Conservation (phyloP, 1,140 invertebrate species). For the Aphaenogaster floridana region DNA sequence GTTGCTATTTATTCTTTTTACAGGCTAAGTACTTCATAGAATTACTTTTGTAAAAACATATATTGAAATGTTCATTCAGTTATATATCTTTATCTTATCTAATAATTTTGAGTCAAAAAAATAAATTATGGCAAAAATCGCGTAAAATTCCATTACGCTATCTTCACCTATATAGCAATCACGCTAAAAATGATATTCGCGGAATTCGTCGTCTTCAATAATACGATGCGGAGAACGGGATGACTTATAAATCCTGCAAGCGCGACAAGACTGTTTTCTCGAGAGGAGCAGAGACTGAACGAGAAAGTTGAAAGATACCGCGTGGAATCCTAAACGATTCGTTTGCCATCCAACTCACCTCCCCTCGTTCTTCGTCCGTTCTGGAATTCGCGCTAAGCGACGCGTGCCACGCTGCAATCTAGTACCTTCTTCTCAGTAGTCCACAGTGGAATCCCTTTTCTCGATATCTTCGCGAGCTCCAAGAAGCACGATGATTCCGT, state of each 20-base stretch:
- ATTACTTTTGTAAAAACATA: constrained; percentile 28
- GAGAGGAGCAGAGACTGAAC: constrained; percentile 26
- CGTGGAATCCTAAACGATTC: constrained; percentile 73
- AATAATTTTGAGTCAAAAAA: not conserved
- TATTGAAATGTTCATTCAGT: constrained; percentile 49
- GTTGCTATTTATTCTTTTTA: constrained; percentile 51
- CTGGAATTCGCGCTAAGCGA: constrained; percentile 76
- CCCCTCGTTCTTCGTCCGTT: constrained; percentile 56
- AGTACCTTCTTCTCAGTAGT: constrained; percentile 64
- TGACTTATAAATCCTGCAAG: constrained; percentile 65
- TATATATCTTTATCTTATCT: not conserved
- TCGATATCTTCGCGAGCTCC: constrained; percentile 67
- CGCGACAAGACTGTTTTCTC: constrained; percentile 69
- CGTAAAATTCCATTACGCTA: not conserved
- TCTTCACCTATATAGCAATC: constrained; percentile 24
- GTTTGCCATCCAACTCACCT: constrained; percentile 70
- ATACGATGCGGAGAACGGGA: constrained; percentile 35
- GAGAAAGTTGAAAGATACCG: constrained; percentile 55
- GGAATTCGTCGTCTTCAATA: constrained; percentile 57
- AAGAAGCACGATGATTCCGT: constrained; percentile 76
- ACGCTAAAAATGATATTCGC: not conserved
- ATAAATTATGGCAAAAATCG: not conserved
- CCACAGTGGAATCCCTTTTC: constrained; percentile 68
- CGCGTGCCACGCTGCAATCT: constrained; percentile 75
- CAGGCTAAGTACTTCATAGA: constrained; percentile 36